Evolutionary conservation across 2,113 vertebrate genomes (phyloP).

Genomic region (Edolisoma coerulescens): DNA sequence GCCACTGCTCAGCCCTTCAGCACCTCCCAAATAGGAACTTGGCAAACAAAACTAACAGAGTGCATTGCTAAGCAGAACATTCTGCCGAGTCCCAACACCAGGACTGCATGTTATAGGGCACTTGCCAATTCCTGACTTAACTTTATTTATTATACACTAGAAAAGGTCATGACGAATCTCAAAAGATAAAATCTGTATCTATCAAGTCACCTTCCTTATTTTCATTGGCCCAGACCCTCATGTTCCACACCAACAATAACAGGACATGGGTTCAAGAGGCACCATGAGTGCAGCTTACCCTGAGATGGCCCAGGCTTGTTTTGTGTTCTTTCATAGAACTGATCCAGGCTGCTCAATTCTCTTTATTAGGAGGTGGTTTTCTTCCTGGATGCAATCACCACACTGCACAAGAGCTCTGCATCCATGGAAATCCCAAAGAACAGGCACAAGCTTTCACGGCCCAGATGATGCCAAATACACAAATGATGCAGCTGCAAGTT

Average conservation of each 20-base stretch:
- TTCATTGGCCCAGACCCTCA: slow-evolving; percentile 54
- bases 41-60: slow-evolving; percentile 26
- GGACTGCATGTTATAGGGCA: slow-evolving; percentile 59
- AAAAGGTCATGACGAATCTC: slow-evolving; percentile 56
- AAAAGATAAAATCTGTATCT: slow-evolving; percentile 68
- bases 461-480: neutral
- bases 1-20: slow-evolving; percentile 6
- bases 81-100: slow-evolving; percentile 47
- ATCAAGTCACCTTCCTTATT: slow-evolving; percentile 66
- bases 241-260: slow-evolving; percentile 63
- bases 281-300: slow-evolving; percentile 47
- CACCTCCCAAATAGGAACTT: slow-evolving; percentile 46
- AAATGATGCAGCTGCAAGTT: neutral
- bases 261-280: slow-evolving; percentile 65
- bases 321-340: slow-evolving; percentile 27
- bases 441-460: neutral
- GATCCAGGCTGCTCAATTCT: neutral
- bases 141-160: slow-evolving; percentile 53
- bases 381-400: neutral
- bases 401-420: neutral
- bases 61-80: slow-evolving; percentile 63
- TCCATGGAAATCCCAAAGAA: neutral
- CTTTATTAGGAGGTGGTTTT: neutral
- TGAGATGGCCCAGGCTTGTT: slow-evolving; percentile 44
- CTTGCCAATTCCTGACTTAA: slow-evolving; percentile 64